Evolutionary conservation across 2,113 vertebrate species (phyloP).

Genomic region (Platichthys flesus): DNA sequence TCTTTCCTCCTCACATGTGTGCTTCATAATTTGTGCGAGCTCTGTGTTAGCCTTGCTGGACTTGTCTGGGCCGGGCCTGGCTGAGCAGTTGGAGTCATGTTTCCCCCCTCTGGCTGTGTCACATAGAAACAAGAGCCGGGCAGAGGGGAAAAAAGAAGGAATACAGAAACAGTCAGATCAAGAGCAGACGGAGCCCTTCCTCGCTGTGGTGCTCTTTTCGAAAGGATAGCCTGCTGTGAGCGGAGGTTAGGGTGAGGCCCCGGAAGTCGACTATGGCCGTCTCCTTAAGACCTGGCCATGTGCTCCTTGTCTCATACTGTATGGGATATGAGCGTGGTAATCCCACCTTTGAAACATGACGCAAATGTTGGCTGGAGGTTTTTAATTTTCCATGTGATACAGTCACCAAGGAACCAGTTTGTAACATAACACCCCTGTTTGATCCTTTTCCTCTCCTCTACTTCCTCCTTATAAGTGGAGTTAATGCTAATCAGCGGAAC

Average conservation of each 20-base stretch:
- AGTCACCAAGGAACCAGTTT: background rate
- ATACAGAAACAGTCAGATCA: conserved; percentile 39
- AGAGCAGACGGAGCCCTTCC: conserved; percentile 39
- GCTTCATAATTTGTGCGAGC: conserved; percentile 4
- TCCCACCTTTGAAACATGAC: conserved; percentile 1
- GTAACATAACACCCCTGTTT: background rate
- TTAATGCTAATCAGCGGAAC: background rate
- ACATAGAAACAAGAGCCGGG: conserved; percentile 63
- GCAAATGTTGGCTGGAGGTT: conserved; percentile 2
- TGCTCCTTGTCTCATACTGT: background rate
- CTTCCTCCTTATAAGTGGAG: background rate
- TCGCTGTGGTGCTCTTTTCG: conserved; percentile 36
- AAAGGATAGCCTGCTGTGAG: conserved; percentile 44
- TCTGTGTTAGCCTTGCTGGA: conserved; percentile 21
- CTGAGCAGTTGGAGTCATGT: conserved; percentile 68
- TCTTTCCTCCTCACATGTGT: background rate
- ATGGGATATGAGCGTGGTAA: conserved; percentile 3
- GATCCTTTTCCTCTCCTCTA: background rate
- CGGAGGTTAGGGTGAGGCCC: conserved; percentile 47
- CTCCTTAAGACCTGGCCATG: conserved; percentile 40
- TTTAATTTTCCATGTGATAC: background rate
- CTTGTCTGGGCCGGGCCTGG: conserved; percentile 41
- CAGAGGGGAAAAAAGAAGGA: conserved; percentile 23
- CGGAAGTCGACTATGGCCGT: conserved; percentile 18
- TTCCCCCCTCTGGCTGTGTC: conserved; percentile 66